These are phyloP conservation scores for Dione vanillae DNA, from an alignment of 2,888 invertebrate species.

Conservation along the genomic window DNA sequence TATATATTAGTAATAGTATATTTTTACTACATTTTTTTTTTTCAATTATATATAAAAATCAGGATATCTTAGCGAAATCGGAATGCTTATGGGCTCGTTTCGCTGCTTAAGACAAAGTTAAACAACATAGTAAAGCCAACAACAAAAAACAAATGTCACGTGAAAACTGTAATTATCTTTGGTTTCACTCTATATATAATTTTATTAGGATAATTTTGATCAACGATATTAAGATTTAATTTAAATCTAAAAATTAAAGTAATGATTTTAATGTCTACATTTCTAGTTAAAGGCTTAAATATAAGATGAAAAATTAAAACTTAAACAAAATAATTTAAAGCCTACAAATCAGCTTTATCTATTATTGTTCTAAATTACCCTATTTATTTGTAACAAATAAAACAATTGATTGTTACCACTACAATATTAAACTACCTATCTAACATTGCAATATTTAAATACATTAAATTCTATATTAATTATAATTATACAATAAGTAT, in stretches of 20 bases:
- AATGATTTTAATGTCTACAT: neutral
- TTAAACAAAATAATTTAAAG: neutral
- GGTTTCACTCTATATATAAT: neutral
- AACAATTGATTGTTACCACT: too few relatives aligned
- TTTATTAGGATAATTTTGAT: neutral
- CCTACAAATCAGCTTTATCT: neutral
- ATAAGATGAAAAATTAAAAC: conserved; percentile 3
- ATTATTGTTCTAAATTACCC: conserved; percentile 5
- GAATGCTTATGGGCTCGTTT: too few relatives aligned
- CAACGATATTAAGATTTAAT: neutral
- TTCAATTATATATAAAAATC: too few relatives aligned
- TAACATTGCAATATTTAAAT: too few relatives aligned
- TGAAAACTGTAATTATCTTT: neutral
- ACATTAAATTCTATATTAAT: too few relatives aligned
- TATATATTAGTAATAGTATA: too few relatives aligned
- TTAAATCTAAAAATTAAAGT: neutral
- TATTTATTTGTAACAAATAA: neutral
- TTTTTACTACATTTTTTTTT: too few relatives aligned
- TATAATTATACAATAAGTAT: too few relatives aligned
- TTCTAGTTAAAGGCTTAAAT: neutral
- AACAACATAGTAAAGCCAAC: too few relatives aligned
- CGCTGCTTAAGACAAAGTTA: too few relatives aligned
- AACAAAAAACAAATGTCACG: too few relatives aligned
- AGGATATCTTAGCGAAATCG: too few relatives aligned
- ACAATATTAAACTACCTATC: neutral